Conservation (phyloP, 1,140 invertebrate species). For the Gryon sp. region DNA sequence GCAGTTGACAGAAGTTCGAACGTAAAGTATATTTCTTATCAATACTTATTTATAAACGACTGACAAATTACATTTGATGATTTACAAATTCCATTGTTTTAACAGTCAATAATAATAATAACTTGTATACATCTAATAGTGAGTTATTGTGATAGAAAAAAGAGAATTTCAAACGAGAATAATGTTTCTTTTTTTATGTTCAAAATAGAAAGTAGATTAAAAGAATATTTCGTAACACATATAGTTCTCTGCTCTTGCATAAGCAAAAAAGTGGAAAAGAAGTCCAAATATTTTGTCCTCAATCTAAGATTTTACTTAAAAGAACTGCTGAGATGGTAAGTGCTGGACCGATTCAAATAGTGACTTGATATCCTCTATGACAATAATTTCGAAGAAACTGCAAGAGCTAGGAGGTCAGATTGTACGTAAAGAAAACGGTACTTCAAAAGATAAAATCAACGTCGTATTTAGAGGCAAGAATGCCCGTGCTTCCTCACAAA, state of each 20-base stretch:
- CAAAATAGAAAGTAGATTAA: too few species aligned
- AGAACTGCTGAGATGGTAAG: too few species aligned
- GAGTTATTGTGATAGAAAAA: too few species aligned
- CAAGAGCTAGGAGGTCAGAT: slow-evolving; percentile 13
- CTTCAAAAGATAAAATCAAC: slow-evolving; percentile 60
- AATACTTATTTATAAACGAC: slow-evolving; percentile 33
- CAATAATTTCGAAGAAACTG: slow-evolving; percentile 35
- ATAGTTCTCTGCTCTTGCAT: too few species aligned
- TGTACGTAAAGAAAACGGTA: slow-evolving; percentile 54
- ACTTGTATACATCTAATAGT: background rate
- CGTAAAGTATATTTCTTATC: slow-evolving; percentile 37
- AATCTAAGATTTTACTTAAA: too few species aligned
- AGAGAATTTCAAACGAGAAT: too few species aligned
- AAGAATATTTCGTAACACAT: too few species aligned
- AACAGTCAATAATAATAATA: background rate
- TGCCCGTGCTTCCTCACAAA: slow-evolving; percentile 69
- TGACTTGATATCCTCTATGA: slow-evolving; percentile 18
- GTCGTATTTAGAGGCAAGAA: slow-evolving; percentile 58
- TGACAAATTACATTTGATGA: slow-evolving; percentile 5
- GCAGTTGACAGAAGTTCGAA: slow-evolving; percentile 31
- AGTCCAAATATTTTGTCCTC: background rate
- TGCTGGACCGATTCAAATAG: slow-evolving; percentile 5
- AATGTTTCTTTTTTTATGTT: too few species aligned
- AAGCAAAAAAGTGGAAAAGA: too few species aligned
- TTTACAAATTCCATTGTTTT: background rate